These are phyloP conservation scores for Nanorana parkeri DNA, from an alignment of 2,113 vertebrate genomes.

Conservation along the genomic window DNA sequence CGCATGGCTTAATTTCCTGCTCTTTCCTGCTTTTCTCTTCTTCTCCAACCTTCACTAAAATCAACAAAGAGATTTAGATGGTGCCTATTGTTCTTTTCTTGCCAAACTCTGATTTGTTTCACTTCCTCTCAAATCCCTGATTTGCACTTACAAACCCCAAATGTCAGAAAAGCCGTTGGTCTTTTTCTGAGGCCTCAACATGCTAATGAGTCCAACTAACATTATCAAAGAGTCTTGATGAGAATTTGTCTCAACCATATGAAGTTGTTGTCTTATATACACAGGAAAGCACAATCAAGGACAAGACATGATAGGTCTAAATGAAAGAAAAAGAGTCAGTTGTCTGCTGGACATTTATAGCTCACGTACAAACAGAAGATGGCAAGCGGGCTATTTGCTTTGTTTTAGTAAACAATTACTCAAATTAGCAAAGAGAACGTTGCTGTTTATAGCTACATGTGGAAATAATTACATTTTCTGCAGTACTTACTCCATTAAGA, in stretches of 20 bases:
- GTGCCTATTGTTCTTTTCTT: slow-evolving; percentile 76
- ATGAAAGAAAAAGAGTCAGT: slow-evolving; percentile 8
- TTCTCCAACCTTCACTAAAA: slow-evolving; percentile 67
- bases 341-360: slow-evolving; percentile 15
- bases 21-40: slow-evolving; percentile 78
- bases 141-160: slow-evolving; percentile 29
- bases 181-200: background rate
- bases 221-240: slow-evolving; percentile 17
- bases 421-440: background rate
- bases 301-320: slow-evolving; percentile 30
- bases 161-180: background rate
- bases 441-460: background rate
- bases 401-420: slow-evolving; percentile 14
- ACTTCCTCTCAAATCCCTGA: slow-evolving; percentile 24
- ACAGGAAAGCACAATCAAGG: slow-evolving; percentile 32
- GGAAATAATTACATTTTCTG: background rate
- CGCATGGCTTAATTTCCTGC: slow-evolving; percentile 81
- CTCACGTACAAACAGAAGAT: background rate
- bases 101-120: slow-evolving; percentile 11
- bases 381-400: slow-evolving; percentile 2
- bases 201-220: background rate
- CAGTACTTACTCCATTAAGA: background rate
- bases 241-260: slow-evolving; percentile 4
- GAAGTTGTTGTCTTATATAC: slow-evolving; percentile 27
- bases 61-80: slow-evolving; percentile 66